Evolutionary conservation across 1,140 invertebrate genomes (phyloP).

Genomic region (Venturia canescens): DNA sequence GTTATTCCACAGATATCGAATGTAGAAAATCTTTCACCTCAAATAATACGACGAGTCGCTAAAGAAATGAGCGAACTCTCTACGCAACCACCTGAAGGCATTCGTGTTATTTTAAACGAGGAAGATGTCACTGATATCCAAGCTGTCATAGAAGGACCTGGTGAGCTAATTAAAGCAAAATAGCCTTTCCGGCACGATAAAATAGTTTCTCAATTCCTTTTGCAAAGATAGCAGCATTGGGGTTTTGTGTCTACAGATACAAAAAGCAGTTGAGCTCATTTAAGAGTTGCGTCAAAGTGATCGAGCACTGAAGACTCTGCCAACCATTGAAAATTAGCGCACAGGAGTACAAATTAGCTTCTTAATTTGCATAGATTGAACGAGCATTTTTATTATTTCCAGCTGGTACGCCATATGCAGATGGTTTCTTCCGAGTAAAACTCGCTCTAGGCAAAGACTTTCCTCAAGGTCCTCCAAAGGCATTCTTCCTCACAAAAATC

Average conservation of each 20-base stretch:
- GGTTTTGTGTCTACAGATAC: too few relatives aligned
- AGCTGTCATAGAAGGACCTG: constrained; percentile 92
- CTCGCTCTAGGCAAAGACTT: constrained; percentile 95
- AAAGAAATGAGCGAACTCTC: constrained; percentile 90
- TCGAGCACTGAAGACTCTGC: too few relatives aligned
- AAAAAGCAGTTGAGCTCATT: too few relatives aligned
- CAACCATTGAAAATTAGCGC: too few relatives aligned
- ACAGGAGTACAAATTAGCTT: too few relatives aligned
- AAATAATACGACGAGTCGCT: constrained; percentile 90
- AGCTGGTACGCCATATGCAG: constrained; percentile 91
- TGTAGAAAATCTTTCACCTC: constrained; percentile 95
- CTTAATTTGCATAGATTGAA: too few relatives aligned
- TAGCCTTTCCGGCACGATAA: too few relatives aligned
- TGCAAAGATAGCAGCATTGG: background rate
- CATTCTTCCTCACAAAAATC: constrained; percentile 97
- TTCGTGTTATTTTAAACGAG: constrained; percentile 91
- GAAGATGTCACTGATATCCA: constrained; percentile 95
- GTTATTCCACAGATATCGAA: constrained; percentile 83
- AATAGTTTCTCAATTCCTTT: too few relatives aligned
- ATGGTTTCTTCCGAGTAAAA: constrained; percentile 93
- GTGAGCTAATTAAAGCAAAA: constrained; percentile 72
- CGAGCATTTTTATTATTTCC: constrained; percentile 56
- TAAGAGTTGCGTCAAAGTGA: too few relatives aligned
- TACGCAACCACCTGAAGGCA: constrained; percentile 90
- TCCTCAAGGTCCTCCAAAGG: constrained; percentile 94